A percentile compares a stretch with the other conserved stretches of the same genome.
phyloP scores from a whole-genome alignment of 2,888 invertebrate genomes.

The Eutolmus rufibarbis region DNA sequence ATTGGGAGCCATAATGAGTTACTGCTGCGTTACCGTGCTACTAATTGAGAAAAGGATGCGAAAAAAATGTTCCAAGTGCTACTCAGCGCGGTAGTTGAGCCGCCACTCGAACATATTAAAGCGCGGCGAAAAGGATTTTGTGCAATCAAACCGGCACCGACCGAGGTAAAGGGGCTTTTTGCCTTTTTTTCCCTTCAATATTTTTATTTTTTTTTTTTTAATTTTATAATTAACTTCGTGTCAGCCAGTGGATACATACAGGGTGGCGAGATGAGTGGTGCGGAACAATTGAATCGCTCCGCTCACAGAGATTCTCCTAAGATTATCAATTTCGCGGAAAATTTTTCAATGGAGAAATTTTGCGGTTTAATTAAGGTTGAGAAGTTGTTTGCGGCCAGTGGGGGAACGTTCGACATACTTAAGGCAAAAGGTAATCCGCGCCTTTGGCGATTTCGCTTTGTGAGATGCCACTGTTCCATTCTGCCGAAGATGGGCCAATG shows the following conservation, averaged over 20 bases:
- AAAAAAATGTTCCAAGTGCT: not conserved
- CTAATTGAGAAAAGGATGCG: slow-evolving; percentile 1
- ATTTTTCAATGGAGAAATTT: not conserved
- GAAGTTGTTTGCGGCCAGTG: not conserved
- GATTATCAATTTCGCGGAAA: not conserved
- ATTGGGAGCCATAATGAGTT: slow-evolving; percentile 14
- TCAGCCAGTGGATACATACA: not conserved
- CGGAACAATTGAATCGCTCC: not conserved
- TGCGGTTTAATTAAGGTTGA: not conserved
- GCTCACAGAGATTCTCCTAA: not conserved
- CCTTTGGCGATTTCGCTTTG: not conserved
- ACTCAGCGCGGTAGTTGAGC: not conserved
- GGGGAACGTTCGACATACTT: not conserved
- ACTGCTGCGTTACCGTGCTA: not conserved
- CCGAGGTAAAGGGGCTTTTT: not conserved
- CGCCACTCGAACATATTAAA: slow-evolving; percentile 1
- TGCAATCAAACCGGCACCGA: not conserved
- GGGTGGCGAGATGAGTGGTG: not conserved
- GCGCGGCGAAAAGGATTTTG: not conserved
- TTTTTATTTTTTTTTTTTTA: not conserved
- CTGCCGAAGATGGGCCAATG: not conserved
- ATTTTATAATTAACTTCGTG: not conserved
- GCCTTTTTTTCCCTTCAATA: not conserved
- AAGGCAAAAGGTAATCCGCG: not conserved
- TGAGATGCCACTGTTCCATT: not conserved